phyloP scores from a whole-genome alignment of 2,888 invertebrate species.

The Acanthacorydalis orientalis region DNA sequence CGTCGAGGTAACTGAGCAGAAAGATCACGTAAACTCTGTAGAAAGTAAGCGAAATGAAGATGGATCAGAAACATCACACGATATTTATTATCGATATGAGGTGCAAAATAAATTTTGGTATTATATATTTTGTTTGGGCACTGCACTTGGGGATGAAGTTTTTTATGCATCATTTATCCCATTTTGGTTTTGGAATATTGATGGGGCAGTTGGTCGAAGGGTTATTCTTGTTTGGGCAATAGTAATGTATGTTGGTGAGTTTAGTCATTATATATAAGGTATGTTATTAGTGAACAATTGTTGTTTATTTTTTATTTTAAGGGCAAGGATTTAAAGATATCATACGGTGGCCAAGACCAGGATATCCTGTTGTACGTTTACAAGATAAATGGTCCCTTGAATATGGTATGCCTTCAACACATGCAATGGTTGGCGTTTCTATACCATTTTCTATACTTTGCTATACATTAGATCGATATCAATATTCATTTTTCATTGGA shows the following conservation, averaged over 20 bases:
- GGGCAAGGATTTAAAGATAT: constrained; percentile 82
- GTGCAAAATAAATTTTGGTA: constrained; percentile 67
- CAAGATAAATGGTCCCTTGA: constrained; percentile 82
- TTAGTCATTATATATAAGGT: neutral
- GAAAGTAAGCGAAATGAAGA: constrained; percentile 16
- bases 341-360: constrained; percentile 71
- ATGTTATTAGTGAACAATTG: no score
- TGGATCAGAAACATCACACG: constrained; percentile 12
- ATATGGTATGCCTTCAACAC: constrained; percentile 91
- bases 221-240: constrained; percentile 69
- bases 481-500: constrained; percentile 45
- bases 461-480: constrained; percentile 65
- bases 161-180: constrained; percentile 87
- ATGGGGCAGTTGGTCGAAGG: constrained; percentile 69
- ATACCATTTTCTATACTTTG: constrained; percentile 74
- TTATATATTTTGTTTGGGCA: constrained; percentile 69
- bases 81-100: constrained; percentile 20
- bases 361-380: constrained; percentile 65
- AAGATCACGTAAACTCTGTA: constrained; percentile 15
- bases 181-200: constrained; percentile 90
- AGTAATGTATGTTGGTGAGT: constrained; percentile 66
- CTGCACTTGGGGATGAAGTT: constrained; percentile 75
- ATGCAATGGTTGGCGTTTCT: constrained; percentile 79
- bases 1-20: constrained; percentile 33
- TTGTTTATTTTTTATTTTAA: constrained; percentile 21